These are phyloP conservation scores for Anguilla pacifica DNA, from an alignment of 2,797 vertebrate genomes.

Conservation along the genomic window DNA sequence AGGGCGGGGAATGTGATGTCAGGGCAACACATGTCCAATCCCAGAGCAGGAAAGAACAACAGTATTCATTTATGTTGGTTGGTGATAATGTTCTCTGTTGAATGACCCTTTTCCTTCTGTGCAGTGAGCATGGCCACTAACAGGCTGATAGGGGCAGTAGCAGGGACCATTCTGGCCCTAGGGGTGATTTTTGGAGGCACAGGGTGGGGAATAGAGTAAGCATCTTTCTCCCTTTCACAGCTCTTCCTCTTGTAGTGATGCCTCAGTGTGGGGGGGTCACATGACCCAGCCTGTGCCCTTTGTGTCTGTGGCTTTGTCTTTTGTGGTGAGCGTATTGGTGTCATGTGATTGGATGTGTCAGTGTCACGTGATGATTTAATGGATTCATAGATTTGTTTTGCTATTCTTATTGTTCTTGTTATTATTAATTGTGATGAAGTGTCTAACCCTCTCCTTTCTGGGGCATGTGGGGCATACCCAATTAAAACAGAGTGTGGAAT, in stretches of 20 bases:
- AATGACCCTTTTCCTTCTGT: slow-evolving; percentile 90
- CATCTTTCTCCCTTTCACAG: slow-evolving; percentile 83
- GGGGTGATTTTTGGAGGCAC: slow-evolving; percentile 99
- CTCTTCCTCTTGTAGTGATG: slow-evolving; percentile 66
- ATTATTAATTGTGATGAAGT: slow-evolving; percentile 71
- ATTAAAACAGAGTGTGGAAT: slow-evolving; percentile 29
- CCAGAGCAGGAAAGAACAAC: neutral
- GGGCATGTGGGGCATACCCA: slow-evolving; percentile 84
- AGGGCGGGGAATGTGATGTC: neutral
- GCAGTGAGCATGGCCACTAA: slow-evolving; percentile 98
- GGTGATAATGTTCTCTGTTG: slow-evolving; percentile 69
- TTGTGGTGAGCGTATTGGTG: slow-evolving; percentile 73
- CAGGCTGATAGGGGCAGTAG: slow-evolving; percentile 99
- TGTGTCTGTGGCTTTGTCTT: slow-evolving; percentile 69
- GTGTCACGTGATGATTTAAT: slow-evolving; percentile 73
- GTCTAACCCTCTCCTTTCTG: slow-evolving; percentile 83
- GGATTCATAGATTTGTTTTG: slow-evolving; percentile 49
- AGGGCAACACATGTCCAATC: neutral
- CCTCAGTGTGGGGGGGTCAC: slow-evolving; percentile 68
- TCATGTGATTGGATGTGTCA: slow-evolving; percentile 74
- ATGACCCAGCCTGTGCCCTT: slow-evolving; percentile 61
- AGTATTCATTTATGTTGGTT: neutral
- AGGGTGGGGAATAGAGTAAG: slow-evolving; percentile 99
- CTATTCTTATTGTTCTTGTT: slow-evolving; percentile 47
- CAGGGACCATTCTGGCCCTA: slow-evolving; percentile 99